Conservation (phyloP, 2,113 vertebrate species). For the Odontophorus gujanensis region DNA sequence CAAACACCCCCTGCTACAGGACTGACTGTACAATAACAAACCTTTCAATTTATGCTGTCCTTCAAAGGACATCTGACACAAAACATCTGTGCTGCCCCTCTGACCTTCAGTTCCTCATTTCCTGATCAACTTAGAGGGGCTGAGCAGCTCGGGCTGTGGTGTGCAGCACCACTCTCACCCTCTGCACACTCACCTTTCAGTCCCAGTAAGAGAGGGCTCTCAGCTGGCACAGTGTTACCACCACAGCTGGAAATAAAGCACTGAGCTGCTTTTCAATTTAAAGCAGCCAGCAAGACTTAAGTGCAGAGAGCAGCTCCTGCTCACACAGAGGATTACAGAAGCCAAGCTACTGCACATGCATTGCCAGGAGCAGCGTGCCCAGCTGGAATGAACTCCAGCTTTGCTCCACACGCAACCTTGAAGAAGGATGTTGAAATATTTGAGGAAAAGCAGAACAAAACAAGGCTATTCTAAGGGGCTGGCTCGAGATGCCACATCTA, state of each 20-base stretch:
- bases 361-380: neutral
- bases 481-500: neutral
- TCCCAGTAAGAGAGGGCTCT: neutral
- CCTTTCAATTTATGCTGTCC: rapidly evolving
- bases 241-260: neutral
- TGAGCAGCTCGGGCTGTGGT: neutral
- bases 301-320: neutral
- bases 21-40: neutral
- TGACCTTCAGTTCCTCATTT: neutral
- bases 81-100: neutral
- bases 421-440: neutral
- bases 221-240: neutral
- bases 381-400: neutral
- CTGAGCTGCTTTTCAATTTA: too few species aligned
- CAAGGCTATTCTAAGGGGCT: neutral
- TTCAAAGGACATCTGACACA: neutral
- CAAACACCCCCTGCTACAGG: neutral
- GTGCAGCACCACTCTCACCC: neutral
- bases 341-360: neutral
- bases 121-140: neutral
- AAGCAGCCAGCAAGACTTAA: neutral
- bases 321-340: too few species aligned
- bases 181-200: neutral
- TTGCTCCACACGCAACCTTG: too few species aligned
- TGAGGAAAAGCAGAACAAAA: neutral